Evolutionary conservation across 2,888 invertebrate species (phyloP), one percentile per base, ranked within the genome.

Genomic region (Idaea dimidiata): DNA sequence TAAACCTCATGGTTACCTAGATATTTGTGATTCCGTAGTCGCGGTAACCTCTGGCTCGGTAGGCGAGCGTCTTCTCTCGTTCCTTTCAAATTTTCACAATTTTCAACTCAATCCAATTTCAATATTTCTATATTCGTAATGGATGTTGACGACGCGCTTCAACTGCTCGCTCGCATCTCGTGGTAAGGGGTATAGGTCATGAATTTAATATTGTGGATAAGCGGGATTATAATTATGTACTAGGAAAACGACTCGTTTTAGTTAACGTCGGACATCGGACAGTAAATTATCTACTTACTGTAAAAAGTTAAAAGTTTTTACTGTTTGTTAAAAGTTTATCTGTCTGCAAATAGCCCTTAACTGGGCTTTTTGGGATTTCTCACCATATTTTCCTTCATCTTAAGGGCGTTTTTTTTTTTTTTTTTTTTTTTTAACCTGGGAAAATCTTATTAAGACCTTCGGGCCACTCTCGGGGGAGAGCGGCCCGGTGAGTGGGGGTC

Each of bases 91-190:
- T 61, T 64, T 62, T 62, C 16, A 17, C 56, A 61, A 66, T 64
- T 59, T 66, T 54, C 61, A 62, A 62, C 58, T 54, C 60, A 62
- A 64, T 59, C 24, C 56, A 16, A 62, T 62, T 62, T 56, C 54
- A 59, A 59, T 61, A 57, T 62, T 43, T 17, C 56, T 10, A 54
- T 10, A 54, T 17, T 17, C 6, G 54, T 54, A 16, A 54, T 17
- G 7, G 54, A 17, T 54, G 54, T 17, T 54, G 43, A 43, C 43
- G 43, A 43, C 43, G 43, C 8, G 54, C n/a, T 17, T 54, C 54
- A 17, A 54, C 17, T 24, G 24, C 24, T 16, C 17, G 16, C 16
- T 54, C 16, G 16, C 7, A 54, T 54, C 8, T 54, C 16, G 54
- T 16, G 54, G 54, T 16, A 17, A 54, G 54, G 7, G 54, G 54